phyloP scores from a whole-genome alignment of 92 coral and sea anemone species.

The Paramuricea clavata region DNA sequence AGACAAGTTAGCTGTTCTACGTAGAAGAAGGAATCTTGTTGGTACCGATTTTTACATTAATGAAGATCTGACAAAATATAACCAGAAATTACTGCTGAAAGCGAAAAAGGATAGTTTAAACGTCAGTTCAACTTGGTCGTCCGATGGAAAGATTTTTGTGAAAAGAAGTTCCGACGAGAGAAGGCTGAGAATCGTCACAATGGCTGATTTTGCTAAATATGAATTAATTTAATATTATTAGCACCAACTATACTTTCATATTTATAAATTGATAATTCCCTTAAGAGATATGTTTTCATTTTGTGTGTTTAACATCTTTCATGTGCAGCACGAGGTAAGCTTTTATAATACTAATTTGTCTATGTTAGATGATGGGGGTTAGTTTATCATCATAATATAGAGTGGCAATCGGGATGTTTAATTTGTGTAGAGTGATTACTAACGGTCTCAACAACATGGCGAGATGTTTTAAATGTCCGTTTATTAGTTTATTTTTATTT shows the following conservation, averaged over 20 bases:
- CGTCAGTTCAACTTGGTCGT: constrained; percentile 42
- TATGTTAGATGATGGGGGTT: neutral
- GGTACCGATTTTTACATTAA: constrained; percentile 42
- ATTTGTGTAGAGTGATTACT: neutral
- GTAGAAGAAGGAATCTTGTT: constrained; percentile 47
- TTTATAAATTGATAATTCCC: neutral
- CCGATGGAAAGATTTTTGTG: constrained; percentile 45
- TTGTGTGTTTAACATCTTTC: neutral
- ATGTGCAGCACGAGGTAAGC: constrained; percentile 42
- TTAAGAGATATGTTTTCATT: neutral
- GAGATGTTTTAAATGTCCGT: no score
- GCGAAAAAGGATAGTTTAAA: constrained; percentile 40
- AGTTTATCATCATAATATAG: neutral
- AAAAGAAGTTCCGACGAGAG: constrained; percentile 51
- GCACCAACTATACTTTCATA: neutral
- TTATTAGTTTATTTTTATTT: no score
- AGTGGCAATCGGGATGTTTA: constrained; percentile 30
- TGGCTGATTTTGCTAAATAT: constrained; percentile 45
- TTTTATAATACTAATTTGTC: neutral
- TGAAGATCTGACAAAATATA: constrained; percentile 47
- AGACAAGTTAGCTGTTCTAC: constrained; percentile 36
- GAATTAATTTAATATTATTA: neutral
- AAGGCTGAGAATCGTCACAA: constrained; percentile 43
- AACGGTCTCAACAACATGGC: no score
- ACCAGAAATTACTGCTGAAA: constrained; percentile 43